phyloP scores from a whole-genome alignment of 2,888 invertebrate species.

The Gymnoscelis rufifasciata region DNA sequence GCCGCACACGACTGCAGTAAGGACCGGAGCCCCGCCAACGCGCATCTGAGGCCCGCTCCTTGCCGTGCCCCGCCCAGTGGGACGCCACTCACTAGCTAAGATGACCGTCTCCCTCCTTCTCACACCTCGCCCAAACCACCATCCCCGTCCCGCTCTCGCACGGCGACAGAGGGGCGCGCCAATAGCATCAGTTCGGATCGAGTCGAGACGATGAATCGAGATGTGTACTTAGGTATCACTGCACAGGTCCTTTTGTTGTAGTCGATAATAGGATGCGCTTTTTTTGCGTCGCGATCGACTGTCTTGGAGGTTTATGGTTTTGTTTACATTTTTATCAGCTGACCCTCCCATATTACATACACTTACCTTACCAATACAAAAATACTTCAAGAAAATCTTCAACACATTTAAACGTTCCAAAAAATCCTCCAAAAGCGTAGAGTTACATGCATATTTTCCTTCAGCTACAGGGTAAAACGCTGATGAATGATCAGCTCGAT shows the following conservation, averaged over 20 bases:
- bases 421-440: too few species aligned
- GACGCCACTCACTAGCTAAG: slow-evolving; percentile 77
- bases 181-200: slow-evolving; percentile 77
- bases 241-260: slow-evolving; percentile 78
- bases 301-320: slow-evolving; percentile 46
- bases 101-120: slow-evolving; percentile 75
- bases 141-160: slow-evolving; percentile 57
- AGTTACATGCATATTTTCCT: too few species aligned
- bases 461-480: too few species aligned
- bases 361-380: not conserved
- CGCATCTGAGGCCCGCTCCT: slow-evolving; percentile 81
- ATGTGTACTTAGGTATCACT: slow-evolving; percentile 79
- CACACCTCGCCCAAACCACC: slow-evolving; percentile 43
- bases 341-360: slow-evolving; percentile 4
- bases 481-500: too few species aligned
- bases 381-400: not conserved
- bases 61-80: slow-evolving; percentile 81
- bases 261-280: slow-evolving; percentile 79
- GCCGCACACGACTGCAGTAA: slow-evolving; percentile 79
- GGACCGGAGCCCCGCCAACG: slow-evolving; percentile 81
- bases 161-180: slow-evolving; percentile 78
- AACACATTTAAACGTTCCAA: not conserved
- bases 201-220: slow-evolving; percentile 79
- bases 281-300: slow-evolving; percentile 69
- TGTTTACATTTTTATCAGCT: slow-evolving; percentile 44